phyloP scores from a whole-genome alignment of 2,113 vertebrate species.

The Trematomus loennbergii region DNA sequence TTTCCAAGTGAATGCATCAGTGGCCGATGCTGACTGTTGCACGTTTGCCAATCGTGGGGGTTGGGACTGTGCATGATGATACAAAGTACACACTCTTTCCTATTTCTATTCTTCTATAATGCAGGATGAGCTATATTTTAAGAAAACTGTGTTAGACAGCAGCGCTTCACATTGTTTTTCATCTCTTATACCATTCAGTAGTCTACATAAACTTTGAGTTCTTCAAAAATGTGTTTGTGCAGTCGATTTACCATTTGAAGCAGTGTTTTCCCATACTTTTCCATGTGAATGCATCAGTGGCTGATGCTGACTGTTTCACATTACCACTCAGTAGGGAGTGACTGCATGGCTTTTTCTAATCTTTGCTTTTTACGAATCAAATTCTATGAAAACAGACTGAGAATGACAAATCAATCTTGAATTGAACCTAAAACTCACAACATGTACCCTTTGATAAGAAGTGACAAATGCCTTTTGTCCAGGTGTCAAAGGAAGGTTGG shows the following conservation, averaged over 20 bases:
- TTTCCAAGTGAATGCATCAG: slow-evolving; percentile 42
- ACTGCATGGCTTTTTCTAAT: background rate
- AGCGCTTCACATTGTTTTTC: background rate
- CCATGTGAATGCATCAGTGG: slow-evolving; percentile 36
- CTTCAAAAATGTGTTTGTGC: slow-evolving; percentile 31
- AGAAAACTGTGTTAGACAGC: background rate
- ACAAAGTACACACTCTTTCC: too few species aligned
- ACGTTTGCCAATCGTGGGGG: slow-evolving; percentile 19
- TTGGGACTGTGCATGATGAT: background rate
- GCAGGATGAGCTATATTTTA: too few species aligned
- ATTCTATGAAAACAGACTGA: background rate
- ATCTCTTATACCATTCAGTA: slow-evolving; percentile 31
- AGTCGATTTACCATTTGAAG: slow-evolving; percentile 52
- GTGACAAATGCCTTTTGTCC: background rate
- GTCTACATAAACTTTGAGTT: slow-evolving; percentile 20
- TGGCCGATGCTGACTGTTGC: slow-evolving; percentile 37
- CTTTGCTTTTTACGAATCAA: background rate
- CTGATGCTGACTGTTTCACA: slow-evolving; percentile 37
- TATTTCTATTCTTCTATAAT: too few species aligned
- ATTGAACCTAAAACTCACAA: background rate
- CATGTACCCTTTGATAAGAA: background rate
- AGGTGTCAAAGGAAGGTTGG: background rate
- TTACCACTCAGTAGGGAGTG: slow-evolving; percentile 11
- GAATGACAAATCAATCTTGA: background rate
- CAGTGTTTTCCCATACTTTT: slow-evolving; percentile 35